Evolutionary conservation across 1,140 invertebrate genomes (phyloP).

Genomic region (Aphelenchoides fujianensis): DNA sequence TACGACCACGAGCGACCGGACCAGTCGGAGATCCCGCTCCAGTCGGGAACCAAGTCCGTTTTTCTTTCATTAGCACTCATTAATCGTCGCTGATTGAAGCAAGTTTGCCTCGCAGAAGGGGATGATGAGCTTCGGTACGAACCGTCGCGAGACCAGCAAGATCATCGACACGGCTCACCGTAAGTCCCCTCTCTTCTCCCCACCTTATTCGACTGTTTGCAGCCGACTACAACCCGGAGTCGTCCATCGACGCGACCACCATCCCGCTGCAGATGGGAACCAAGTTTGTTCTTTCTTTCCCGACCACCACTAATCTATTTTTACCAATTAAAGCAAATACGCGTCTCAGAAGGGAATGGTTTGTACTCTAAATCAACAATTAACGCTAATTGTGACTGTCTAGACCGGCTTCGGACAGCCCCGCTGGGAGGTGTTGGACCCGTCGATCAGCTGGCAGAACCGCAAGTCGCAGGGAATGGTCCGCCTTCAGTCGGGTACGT

Average conservation of each 20-base stretch:
- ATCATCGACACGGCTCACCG: slow-evolving; percentile 54
- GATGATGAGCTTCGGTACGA: slow-evolving; percentile 61
- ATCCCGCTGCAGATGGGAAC: slow-evolving; percentile 62
- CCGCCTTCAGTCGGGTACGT: slow-evolving; percentile 61
- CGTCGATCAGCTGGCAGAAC: slow-evolving; percentile 61
- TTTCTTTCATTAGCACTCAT: slow-evolving; percentile 40
- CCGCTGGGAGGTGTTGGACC: slow-evolving; percentile 61
- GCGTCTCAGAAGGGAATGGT: slow-evolving; percentile 61
- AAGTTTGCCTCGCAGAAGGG: slow-evolving; percentile 61
- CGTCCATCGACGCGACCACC: slow-evolving; percentile 45
- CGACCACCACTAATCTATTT: slow-evolving; percentile 59
- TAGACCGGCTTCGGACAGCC: slow-evolving; percentile 61
- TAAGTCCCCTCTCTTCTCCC: no score
- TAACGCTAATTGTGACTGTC: no score
- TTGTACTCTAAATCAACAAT: no score
- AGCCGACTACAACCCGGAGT: slow-evolving; percentile 48
- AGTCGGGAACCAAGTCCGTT: slow-evolving; percentile 53
- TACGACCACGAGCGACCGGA: slow-evolving; percentile 53
- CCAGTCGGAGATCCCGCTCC: slow-evolving; percentile 53
- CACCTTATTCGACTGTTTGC: no score
- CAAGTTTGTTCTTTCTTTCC: slow-evolving; percentile 45
- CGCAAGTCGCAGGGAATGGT: slow-evolving; percentile 63
- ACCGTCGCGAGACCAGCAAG: slow-evolving; percentile 43
- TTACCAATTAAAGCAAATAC: slow-evolving; percentile 62
- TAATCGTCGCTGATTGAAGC: neutral